Evolutionary conservation across 92 coral and sea anemone genomes (phyloP).

Genomic region (Hydrozoanthus gracilis): DNA sequence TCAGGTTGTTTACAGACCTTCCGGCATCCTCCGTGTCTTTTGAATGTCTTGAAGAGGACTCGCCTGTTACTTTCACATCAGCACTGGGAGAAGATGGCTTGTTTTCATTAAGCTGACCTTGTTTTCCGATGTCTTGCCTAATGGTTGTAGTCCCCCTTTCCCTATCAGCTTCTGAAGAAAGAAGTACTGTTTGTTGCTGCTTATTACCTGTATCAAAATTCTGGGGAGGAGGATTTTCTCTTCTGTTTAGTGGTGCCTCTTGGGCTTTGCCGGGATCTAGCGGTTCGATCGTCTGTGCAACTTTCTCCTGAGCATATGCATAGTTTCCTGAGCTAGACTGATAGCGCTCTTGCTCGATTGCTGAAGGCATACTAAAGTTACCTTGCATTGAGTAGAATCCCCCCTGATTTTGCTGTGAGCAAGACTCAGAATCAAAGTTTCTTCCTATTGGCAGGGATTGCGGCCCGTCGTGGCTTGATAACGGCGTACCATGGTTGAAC

Average conservation of each 20-base stretch:
- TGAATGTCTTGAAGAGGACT: neutral
- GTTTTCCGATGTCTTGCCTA: neutral
- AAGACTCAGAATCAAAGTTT: neutral
- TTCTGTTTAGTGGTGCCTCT: too few relatives aligned
- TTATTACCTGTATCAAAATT: too few relatives aligned
- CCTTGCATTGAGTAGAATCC: neutral
- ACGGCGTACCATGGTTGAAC: conserved; percentile 24
- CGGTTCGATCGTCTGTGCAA: neutral
- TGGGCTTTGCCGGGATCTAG: neutral
- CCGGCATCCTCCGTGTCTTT: too few relatives aligned
- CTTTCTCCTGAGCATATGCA: neutral
- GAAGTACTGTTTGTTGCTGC: neutral
- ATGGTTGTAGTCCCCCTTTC: neutral
- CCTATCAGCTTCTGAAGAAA: neutral
- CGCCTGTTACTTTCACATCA: neutral
- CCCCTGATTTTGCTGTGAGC: neutral
- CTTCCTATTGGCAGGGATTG: neutral
- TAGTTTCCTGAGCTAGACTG: neutral
- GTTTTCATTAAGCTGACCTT: neutral
- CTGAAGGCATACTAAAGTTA: neutral
- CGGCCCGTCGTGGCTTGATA: neutral
- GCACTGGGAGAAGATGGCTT: neutral
- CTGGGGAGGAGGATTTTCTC: too few relatives aligned
- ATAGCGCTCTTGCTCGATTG: neutral
- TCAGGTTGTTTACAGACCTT: neutral